Conservation (phyloP, 2,797 vertebrate species). For the Clarias platycephalus region DNA sequence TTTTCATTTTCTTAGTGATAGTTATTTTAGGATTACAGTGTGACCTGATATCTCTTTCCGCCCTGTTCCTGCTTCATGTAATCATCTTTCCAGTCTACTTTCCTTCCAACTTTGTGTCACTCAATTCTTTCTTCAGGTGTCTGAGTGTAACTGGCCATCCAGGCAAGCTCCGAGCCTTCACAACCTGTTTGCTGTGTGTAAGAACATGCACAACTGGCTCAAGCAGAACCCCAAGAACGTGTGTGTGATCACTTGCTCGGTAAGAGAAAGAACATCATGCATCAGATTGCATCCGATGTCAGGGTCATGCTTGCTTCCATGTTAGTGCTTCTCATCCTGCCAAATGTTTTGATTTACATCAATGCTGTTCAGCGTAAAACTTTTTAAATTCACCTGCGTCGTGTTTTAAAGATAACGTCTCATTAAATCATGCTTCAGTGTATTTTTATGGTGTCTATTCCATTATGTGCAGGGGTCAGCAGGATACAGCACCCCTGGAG, state of each 20-base stretch:
- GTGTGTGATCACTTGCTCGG: slow-evolving; percentile 98
- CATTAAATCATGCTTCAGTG: not conserved
- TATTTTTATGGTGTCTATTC: not conserved
- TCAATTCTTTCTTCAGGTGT: slow-evolving; percentile 77
- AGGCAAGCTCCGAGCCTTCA: slow-evolving; percentile 95
- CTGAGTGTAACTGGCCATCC: slow-evolving; percentile 95
- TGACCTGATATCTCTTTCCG: not conserved
- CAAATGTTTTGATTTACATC: not conserved
- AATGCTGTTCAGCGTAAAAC: not conserved
- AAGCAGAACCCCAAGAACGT: slow-evolving; percentile 98
- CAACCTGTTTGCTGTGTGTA: slow-evolving; percentile 97
- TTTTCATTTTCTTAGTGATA: not conserved
- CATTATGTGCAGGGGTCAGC: too few relatives aligned
- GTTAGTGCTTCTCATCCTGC: not conserved
- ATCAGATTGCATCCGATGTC: too few relatives aligned
- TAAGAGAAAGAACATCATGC: slow-evolving; percentile 68
- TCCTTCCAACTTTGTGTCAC: not conserved
- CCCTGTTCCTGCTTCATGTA: not conserved
- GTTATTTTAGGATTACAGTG: not conserved
- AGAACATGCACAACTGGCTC: slow-evolving; percentile 99
- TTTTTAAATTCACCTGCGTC: not conserved
- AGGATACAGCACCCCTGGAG: too few relatives aligned
- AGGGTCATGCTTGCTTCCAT: not conserved
- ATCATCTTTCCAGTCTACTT: not conserved
- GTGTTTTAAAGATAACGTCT: not conserved